Evolutionary conservation across 2,113 vertebrate genomes (phyloP).

Genomic region (Charadrius vociferus): DNA sequence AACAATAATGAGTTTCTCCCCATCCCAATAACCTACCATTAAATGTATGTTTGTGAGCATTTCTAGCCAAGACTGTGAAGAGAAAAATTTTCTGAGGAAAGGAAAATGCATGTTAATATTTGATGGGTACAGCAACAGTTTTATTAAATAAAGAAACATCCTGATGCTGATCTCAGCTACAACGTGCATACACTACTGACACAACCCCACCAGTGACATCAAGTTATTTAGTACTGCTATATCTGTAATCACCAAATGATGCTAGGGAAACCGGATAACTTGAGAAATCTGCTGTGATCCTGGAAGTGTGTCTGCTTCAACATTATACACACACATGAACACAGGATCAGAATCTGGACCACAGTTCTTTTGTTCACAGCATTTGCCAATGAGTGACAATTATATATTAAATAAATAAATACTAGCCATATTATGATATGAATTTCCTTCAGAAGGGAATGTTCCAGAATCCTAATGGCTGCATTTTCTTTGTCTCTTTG

Average conservation of each 20-base stretch:
- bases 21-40: neutral
- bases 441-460: constrained; percentile 6
- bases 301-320: neutral
- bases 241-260: neutral
- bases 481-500: constrained; percentile 24
- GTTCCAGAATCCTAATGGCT: constrained; percentile 39
- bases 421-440: neutral
- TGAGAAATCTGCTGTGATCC: neutral
- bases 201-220: neutral
- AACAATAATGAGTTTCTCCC: neutral
- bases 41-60: neutral
- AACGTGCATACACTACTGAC: neutral
- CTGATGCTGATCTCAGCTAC: neutral
- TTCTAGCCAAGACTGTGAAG: neutral
- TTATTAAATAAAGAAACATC: neutral
- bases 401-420: neutral
- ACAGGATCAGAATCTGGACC: neutral
- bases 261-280: neutral
- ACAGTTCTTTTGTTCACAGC: neutral
- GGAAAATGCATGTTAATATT: neutral
- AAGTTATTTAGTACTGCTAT: neutral
- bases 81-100: neutral
- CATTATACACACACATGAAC: neutral
- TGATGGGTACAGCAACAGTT: neutral
- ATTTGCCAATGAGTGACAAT: neutral